Base-by-base conservation (phyloP, 2,113 vertebrate genomes). In the Sula dactylatra region DNA sequence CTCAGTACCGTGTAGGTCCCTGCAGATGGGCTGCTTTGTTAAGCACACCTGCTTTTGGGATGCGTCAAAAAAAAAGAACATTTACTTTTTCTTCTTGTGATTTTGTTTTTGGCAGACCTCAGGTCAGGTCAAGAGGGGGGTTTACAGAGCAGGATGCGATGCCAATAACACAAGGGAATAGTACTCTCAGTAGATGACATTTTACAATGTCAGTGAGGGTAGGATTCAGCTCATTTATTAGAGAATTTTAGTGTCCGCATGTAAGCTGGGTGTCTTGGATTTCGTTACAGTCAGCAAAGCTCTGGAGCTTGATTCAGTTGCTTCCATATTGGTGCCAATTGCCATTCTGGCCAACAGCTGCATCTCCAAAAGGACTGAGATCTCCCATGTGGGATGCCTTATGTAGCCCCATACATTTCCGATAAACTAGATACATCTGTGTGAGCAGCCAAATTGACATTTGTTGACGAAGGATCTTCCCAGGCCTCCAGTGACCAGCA, bases 241-340 rank as follows among this genome's bases (percentile, higher is more conserved):
- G 32, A 64, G 12, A 55, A 71, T n/a, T 44, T 61, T 69, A 24
- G 5, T 20, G 10, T 19, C 17, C 20, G 3, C 0, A 0, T n/a
- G 52, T 59, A 32, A 74, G 45, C 15, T 50, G 52, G 10, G 5
- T 54, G 19, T n/a, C 42, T 29, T 17, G 64, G 34, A 3, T 54
- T 81, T 84, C 50, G 32, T 0, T 42, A 40, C 22, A 58, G 19
- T 3, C 50, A 78, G 11, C 9, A 24, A n/a, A 64, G 19, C 31
- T 70, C 59, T 54, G 31, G 8, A 91, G 9, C 36, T 16, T 50
- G 21, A 14, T 45, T 50, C 56, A 59, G 3, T 10, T 36, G 25
- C 34, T 64, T 66, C 55, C 84, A 0, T 50, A 17, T 10, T 62
- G 20, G 9, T 78, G 27, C 10, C 40, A 52, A 56, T 9, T 44